A percentile compares a stretch with the other conserved stretches of the same genome.
Conservation (phyloP, 1,140 invertebrate species). For the Yoshiicerus persimilis region DNA sequence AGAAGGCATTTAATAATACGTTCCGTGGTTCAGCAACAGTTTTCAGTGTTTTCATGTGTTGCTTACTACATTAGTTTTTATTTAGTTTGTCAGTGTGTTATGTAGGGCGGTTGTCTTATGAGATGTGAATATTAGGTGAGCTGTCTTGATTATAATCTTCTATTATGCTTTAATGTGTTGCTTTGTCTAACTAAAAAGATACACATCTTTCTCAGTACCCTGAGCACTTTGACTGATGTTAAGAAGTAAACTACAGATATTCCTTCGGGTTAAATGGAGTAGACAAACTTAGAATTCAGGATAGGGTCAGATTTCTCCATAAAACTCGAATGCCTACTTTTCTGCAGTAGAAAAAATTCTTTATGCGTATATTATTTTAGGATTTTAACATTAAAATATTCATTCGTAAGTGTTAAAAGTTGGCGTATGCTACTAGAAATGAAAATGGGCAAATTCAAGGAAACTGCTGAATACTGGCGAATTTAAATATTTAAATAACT, state of each 20-base stretch:
- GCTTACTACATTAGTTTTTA: not conserved
- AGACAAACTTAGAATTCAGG: not conserved
- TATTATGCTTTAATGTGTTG: constrained; percentile 4
- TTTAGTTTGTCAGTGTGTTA: not conserved
- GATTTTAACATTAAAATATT: too few species aligned
- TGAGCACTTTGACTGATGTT: not conserved
- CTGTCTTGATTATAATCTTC: not conserved
- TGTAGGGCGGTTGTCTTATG: not conserved
- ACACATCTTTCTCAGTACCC: not conserved
- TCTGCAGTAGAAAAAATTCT: too few species aligned
- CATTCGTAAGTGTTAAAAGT: too few species aligned
- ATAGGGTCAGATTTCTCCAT: too few species aligned
- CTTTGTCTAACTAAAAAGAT: not conserved
- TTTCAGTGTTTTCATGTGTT: not conserved
- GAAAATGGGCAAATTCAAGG: too few species aligned
- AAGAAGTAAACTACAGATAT: not conserved
- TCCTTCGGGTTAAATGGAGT: not conserved
- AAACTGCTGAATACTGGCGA: too few species aligned
- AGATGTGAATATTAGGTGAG: not conserved
- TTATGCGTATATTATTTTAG: too few species aligned
- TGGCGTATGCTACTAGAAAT: too few species aligned
- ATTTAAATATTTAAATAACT: too few species aligned
- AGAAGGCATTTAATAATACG: constrained; percentile 32
- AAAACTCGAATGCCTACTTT: too few species aligned
- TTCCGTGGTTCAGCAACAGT: not conserved